These are phyloP conservation scores for Lytechinus pictus DNA, from an alignment of 35 echinoderm and acorn worm genomes.

Conservation along the genomic window DNA sequence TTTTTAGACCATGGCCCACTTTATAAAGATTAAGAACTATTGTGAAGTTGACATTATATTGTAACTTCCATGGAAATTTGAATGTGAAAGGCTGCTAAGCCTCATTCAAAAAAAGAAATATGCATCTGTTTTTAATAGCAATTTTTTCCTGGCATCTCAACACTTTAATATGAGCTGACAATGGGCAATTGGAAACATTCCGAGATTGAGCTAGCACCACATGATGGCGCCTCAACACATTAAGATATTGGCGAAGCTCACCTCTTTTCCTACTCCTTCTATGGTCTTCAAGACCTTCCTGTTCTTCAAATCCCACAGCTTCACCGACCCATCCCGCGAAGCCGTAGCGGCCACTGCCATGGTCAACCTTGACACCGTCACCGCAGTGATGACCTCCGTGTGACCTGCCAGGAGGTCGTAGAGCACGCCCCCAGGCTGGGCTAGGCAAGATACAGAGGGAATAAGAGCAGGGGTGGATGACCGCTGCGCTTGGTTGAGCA, in stretches of 20 bases:
- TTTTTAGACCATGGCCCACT: no score
- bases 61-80: no score
- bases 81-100: no score
- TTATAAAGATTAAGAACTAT: no score
- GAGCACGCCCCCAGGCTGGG: constrained; percentile 87
- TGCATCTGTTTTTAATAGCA: no score
- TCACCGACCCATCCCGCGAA: constrained; percentile 78
- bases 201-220: no score
- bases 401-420: constrained; percentile 95
- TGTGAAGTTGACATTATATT: no score
- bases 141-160: no score
- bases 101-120: no score
- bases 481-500: constrained; percentile 67
- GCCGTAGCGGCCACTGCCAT: constrained; percentile 80
- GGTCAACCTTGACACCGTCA: constrained; percentile 58
- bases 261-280: constrained; percentile 64
- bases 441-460: constrained; percentile 81
- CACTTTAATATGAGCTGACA: no score
- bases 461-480: constrained; percentile 73
- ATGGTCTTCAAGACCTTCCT: constrained; percentile 91
- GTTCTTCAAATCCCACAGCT: constrained; percentile 90
- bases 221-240: no score
- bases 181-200: no score
- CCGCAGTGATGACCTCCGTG: constrained; percentile 82
- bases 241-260: constrained; percentile 26